Evolutionary conservation across 2,797 vertebrate genomes (phyloP).

Genomic region (Sciurus carolinensis): DNA sequence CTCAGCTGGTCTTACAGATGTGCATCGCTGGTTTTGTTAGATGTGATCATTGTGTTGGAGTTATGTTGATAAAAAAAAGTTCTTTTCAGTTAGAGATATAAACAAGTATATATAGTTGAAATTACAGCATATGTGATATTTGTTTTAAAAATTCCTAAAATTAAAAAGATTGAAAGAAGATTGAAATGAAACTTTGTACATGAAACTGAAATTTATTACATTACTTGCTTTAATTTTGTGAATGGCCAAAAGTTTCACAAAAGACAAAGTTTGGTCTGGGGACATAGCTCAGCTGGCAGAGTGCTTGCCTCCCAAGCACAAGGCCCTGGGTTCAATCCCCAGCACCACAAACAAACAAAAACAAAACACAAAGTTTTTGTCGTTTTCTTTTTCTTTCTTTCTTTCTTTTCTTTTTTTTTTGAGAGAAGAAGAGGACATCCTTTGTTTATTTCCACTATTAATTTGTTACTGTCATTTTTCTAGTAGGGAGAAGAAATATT

Average conservation of each 20-base stretch:
- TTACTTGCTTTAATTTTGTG: constrained; percentile 57
- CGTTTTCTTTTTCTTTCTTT: too few relatives aligned
- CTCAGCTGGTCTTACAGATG: too few relatives aligned
- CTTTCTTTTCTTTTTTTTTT: not conserved
- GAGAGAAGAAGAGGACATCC: not conserved
- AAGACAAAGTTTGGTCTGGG: not conserved
- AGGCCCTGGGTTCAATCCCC: too few relatives aligned
- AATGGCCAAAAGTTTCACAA: constrained; percentile 43
- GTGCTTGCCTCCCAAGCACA: too few relatives aligned
- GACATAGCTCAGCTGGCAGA: too few relatives aligned
- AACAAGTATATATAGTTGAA: constrained; percentile 59
- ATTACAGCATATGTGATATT: constrained; percentile 45
- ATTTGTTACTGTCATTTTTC: constrained; percentile 43
- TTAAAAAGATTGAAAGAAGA: constrained; percentile 33
- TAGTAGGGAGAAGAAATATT: constrained; percentile 54
- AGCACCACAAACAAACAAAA: too few relatives aligned
- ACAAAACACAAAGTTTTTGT: too few relatives aligned
- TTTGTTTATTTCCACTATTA: constrained; percentile 22
- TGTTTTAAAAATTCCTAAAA: constrained; percentile 64
- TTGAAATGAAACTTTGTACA: not conserved
- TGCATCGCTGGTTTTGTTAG: not conserved
- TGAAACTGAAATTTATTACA: constrained; percentile 11
- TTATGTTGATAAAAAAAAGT: constrained; percentile 18
- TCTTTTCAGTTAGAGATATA: constrained; percentile 22
- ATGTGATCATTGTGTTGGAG: constrained; percentile 26